phyloP scores from a whole-genome alignment of 1,140 invertebrate genomes.

The Ridgeia piscesae region DNA sequence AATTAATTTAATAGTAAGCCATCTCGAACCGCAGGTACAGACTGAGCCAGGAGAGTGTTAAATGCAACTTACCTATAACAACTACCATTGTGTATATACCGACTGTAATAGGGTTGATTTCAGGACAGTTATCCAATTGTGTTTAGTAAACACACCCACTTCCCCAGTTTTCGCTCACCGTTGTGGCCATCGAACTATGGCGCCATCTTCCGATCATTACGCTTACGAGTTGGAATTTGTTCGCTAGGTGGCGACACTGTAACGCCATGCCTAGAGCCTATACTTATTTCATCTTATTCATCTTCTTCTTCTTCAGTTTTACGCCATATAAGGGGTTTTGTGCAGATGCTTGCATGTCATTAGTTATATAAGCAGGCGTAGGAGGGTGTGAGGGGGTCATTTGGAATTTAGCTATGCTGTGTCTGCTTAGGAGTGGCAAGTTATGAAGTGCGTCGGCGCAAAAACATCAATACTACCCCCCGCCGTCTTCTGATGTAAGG shows the following conservation, averaged over 20 bases:
- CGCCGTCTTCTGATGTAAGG: too few species aligned
- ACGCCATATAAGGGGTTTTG: too few species aligned
- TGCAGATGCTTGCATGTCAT: too few species aligned
- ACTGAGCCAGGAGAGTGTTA: not conserved
- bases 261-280: too few species aligned
- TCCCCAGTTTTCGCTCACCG: conserved; percentile 3
- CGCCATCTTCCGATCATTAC: not conserved
- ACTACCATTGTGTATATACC: not conserved
- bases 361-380: too few species aligned
- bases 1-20: not conserved
- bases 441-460: too few species aligned
- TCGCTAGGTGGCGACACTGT: not conserved
- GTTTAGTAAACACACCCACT: not conserved
- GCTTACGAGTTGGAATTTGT: not conserved
- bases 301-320: not conserved
- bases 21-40: not conserved
- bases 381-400: too few species aligned
- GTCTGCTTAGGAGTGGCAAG: too few species aligned
- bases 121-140: not conserved
- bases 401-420: too few species aligned
- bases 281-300: not conserved
- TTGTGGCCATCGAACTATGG: not conserved
- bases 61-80: not conserved
- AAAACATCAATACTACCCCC: too few species aligned
- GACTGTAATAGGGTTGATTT: not conserved